Conservation (phyloP, 2,797 vertebrate species). For the Macroramphosus scolopax region DNA sequence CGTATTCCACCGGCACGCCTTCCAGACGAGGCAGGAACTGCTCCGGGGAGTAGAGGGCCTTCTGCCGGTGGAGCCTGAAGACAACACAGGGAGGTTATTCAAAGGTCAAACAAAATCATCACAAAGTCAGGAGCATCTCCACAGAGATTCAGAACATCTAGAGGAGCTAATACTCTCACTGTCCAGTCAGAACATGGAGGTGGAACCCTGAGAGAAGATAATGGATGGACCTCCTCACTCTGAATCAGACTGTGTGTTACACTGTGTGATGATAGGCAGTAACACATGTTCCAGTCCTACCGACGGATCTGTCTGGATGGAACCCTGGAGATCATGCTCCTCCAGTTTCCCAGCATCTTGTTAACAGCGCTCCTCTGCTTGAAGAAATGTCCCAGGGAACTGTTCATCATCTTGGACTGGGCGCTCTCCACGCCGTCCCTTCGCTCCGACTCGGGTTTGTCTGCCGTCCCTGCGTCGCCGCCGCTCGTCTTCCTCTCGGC, state of each 20-base stretch:
- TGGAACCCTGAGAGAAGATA: too few relatives aligned
- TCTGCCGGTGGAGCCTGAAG: conserved; percentile 73
- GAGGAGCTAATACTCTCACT: too few relatives aligned
- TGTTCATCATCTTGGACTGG: conserved; percentile 65
- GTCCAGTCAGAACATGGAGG: too few relatives aligned
- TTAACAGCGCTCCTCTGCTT: conserved; percentile 84
- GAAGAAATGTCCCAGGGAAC: conserved; percentile 81
- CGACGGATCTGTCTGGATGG: conserved; percentile 81
- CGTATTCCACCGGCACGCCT: conserved; percentile 79
- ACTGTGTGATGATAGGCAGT: too few relatives aligned
- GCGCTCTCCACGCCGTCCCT: conserved; percentile 35
- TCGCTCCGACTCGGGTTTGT: conserved; percentile 6
- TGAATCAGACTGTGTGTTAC: too few relatives aligned
- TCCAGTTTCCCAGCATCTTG: conserved; percentile 87
- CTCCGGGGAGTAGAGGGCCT: conserved; percentile 86
- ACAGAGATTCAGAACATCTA: too few relatives aligned
- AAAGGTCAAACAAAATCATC: too few relatives aligned
- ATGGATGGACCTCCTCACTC: too few relatives aligned
- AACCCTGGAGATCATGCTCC: conserved; percentile 81
- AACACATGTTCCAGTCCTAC: conserved; percentile 28
- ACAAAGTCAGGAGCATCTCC: too few relatives aligned
- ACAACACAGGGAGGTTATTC: conserved; percentile 10
- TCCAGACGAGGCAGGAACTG: conserved; percentile 86
- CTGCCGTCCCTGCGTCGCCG: conserved; percentile 21
- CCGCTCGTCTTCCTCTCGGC: conserved; percentile 70